Percentiles rank a stretch among this genome's conserved stretches.
Evolutionary conservation across 1,140 invertebrate species (phyloP).

Genomic region (Zaprionus capensis): DNA sequence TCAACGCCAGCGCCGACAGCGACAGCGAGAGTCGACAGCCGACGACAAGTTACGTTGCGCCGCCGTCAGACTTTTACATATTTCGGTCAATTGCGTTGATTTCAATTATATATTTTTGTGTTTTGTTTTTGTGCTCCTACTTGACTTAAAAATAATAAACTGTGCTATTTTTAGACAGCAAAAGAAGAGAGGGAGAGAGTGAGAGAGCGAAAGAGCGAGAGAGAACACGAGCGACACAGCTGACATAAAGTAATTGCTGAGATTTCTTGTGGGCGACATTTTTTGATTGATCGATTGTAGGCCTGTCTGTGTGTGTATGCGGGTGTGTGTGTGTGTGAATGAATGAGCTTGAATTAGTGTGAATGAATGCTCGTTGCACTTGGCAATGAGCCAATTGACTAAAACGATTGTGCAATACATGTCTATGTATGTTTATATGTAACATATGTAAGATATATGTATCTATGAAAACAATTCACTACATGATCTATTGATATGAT

Average conservation of each 20-base stretch:
- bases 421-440: background rate
- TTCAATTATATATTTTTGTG: conserved; percentile 58
- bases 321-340: conserved; percentile 32
- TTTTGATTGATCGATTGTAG: conserved; percentile 70
- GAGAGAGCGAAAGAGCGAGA: background rate
- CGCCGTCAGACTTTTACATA: conserved; percentile 58
- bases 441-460: conserved; percentile 6
- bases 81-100: conserved; percentile 74
- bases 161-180: conserved; percentile 32
- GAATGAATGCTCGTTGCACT: conserved; percentile 43
- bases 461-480: background rate
- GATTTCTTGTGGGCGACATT: conserved; percentile 23
- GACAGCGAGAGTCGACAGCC: conserved; percentile 20
- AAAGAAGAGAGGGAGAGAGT: conserved; percentile 11
- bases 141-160: conserved; percentile 66
- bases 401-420: conserved; percentile 2
- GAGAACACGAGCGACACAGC: background rate
- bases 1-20: conserved; percentile 15
- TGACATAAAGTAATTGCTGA: conserved; percentile 46
- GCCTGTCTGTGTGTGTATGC: background rate
- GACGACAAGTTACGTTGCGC: conserved; percentile 65
- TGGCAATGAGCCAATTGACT: conserved; percentile 36
- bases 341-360: conserved; percentile 35
- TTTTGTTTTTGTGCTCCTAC: conserved; percentile 23
- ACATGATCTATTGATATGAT: background rate